Evolutionary conservation across 2,888 invertebrate species (phyloP).

Genomic region (Fragum sueziense): DNA sequence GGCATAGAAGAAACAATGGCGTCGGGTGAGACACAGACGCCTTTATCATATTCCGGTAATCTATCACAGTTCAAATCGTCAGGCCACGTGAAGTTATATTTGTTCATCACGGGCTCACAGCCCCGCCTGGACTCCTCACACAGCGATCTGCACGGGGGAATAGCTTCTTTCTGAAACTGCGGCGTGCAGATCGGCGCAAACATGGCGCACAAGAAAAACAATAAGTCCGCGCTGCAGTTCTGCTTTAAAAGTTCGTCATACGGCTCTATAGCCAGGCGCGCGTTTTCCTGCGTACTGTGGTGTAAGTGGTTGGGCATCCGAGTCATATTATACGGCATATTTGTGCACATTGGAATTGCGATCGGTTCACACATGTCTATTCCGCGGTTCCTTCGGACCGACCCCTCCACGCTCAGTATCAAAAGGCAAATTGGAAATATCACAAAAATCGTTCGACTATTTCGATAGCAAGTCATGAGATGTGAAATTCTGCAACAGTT

Average conservation of each 20-base stretch:
- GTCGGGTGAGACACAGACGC: constrained; percentile 76
- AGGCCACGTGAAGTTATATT: constrained; percentile 78
- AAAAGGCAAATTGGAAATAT: not conserved
- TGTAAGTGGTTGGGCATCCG: constrained; percentile 78
- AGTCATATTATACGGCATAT: constrained; percentile 80
- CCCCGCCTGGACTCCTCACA: constrained; percentile 73
- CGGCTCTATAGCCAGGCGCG: constrained; percentile 74
- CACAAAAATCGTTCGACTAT: not conserved
- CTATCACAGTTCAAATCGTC: constrained; percentile 72
- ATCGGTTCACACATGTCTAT: constrained; percentile 77
- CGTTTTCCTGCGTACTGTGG: constrained; percentile 78
- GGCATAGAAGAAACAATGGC: constrained; percentile 73
- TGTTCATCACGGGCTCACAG: constrained; percentile 76
- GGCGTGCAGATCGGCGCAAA: constrained; percentile 79
- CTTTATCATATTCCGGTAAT: constrained; percentile 76
- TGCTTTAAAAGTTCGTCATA: constrained; percentile 73
- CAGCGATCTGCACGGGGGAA: constrained; percentile 78
- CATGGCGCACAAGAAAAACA: constrained; percentile 78
- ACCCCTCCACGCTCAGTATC: not conserved
- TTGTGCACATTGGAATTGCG: constrained; percentile 73
- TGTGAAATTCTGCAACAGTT: constrained; percentile 12
- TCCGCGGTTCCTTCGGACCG: constrained; percentile 32
- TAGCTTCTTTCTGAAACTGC: constrained; percentile 73
- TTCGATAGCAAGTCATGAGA: not conserved
- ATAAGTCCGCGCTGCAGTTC: constrained; percentile 74